These are phyloP conservation scores for Ctenopoma kingsleyae DNA, from an alignment of 2,797 vertebrate species.

Conservation along the genomic window DNA sequence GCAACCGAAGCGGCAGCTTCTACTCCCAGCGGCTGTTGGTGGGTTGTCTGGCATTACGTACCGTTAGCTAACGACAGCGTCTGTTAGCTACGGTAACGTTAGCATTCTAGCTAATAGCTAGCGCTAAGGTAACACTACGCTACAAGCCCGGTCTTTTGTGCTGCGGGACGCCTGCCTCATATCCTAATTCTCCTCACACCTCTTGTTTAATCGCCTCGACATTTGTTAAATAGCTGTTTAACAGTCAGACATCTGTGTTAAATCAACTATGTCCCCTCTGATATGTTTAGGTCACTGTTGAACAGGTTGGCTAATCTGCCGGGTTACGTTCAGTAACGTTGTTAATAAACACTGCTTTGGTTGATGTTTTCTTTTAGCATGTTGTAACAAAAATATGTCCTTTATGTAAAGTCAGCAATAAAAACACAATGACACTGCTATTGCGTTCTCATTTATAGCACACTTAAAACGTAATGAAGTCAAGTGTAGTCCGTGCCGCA, in stretches of 20 bases:
- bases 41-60: constrained; percentile 54
- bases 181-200: constrained; percentile 42
- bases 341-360: neutral
- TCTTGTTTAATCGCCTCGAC: constrained; percentile 62
- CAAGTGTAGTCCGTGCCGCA: rapidly evolving
- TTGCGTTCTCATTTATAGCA: neutral
- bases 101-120: constrained; percentile 47
- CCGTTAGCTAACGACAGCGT: constrained; percentile 47
- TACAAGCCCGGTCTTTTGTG: constrained; percentile 9
- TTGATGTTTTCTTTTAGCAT: neutral
- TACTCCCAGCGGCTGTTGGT: constrained; percentile 31
- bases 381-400: rapidly evolving
- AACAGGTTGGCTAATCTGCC: constrained; percentile 3
- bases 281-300: constrained; percentile 51
- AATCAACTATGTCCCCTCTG: neutral
- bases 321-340: constrained; percentile 46
- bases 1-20: constrained; percentile 46
- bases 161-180: constrained; percentile 8
- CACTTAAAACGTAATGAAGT: neutral
- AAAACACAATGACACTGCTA: neutral
- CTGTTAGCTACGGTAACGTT: constrained; percentile 29
- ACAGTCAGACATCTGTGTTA: neutral
- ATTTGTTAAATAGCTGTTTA: constrained; percentile 42
- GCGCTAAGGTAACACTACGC: constrained; percentile 3
- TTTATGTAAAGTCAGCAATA: too few relatives aligned